phyloP scores from a whole-genome alignment of 2,888 invertebrate species.

The Serrognathus titanus region DNA sequence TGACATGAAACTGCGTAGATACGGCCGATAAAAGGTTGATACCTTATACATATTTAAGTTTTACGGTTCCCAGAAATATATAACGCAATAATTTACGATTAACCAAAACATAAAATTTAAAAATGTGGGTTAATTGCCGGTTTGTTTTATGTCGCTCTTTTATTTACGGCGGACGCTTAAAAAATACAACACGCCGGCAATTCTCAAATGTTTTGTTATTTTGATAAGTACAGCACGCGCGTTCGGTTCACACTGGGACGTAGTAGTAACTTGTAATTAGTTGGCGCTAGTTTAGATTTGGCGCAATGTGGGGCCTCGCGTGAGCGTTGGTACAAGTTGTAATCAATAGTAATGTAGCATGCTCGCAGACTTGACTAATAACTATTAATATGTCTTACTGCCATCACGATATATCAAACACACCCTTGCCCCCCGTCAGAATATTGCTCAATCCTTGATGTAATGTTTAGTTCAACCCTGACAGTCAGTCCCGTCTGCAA shows the following conservation, averaged over 20 bases:
- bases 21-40: no score
- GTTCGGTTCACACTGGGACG: slow-evolving; percentile 13
- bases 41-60: no score
- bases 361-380: slow-evolving; percentile 47
- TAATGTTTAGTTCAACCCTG: slow-evolving; percentile 2
- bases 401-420: slow-evolving; percentile 47
- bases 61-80: no score
- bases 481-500: background rate
- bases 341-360: slow-evolving; percentile 47
- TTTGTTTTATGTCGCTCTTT: no score
- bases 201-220: slow-evolving; percentile 9
- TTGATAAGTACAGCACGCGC: slow-evolving; percentile 18
- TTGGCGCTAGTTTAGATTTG: slow-evolving; percentile 41
- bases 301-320: slow-evolving; percentile 42
- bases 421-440: slow-evolving; percentile 27
- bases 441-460: slow-evolving; percentile 2
- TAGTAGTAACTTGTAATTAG: slow-evolving; percentile 35
- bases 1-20: no score
- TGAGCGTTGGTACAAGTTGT: slow-evolving; percentile 37
- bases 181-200: background rate
- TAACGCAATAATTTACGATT: no score
- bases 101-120: no score
- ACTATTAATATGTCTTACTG: slow-evolving; percentile 49
- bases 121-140: no score
- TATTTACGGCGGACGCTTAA: background rate